Conservation (phyloP, 2,888 invertebrate species). For the Andrena dorsata region DNA sequence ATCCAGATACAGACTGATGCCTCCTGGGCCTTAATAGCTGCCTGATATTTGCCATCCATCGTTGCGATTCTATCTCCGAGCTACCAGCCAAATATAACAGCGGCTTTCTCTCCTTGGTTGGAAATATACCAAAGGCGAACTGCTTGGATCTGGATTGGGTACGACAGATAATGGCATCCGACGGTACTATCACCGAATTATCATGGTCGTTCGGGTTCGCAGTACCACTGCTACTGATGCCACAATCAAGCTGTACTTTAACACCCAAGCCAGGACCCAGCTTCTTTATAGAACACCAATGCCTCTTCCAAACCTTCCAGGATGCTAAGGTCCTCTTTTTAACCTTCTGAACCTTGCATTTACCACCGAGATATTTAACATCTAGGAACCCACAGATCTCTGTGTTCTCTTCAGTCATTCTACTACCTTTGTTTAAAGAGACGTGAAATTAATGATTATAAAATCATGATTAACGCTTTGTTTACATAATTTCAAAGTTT, state of each 20-base stretch:
- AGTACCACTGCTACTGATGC: conserved; percentile 66
- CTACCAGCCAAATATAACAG: conserved; percentile 88
- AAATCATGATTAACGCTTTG: neutral
- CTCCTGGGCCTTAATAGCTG: conserved; percentile 83
- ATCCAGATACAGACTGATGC: conserved; percentile 85
- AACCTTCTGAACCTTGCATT: conserved; percentile 76
- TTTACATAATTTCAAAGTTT: no score
- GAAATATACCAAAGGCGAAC: conserved; percentile 90
- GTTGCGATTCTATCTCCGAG: conserved; percentile 88
- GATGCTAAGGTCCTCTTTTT: conserved; percentile 77
- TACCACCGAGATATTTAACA: conserved; percentile 79
- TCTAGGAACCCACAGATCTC: conserved; percentile 81
- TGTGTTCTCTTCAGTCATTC: conserved; percentile 55
- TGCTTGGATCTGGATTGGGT: conserved; percentile 89
- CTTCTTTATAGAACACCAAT: conserved; percentile 81
- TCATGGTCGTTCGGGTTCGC: conserved; percentile 72
- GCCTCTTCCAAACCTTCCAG: conserved; percentile 82
- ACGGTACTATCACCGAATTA: conserved; percentile 85
- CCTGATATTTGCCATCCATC: conserved; percentile 88
- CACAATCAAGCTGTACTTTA: conserved; percentile 75
- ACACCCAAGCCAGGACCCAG: conserved; percentile 75
- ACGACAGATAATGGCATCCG: conserved; percentile 87
- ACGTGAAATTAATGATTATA: neutral
- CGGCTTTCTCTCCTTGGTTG: conserved; percentile 87
- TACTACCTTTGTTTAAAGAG: neutral